Conservation (phyloP, 2,113 vertebrate genomes). For the Fulmarus glacialis region DNA sequence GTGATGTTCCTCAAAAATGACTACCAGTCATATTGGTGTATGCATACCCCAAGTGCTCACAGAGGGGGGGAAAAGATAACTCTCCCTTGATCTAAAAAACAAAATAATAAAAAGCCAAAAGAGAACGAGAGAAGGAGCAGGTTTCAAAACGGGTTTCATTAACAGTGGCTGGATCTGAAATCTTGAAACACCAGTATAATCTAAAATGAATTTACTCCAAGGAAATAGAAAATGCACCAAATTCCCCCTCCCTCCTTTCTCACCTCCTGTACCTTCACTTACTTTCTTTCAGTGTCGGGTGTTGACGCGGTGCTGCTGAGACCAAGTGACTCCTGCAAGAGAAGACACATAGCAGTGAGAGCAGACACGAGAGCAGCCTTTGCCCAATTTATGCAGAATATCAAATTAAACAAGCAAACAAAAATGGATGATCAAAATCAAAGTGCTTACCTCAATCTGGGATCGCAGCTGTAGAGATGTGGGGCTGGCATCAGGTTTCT, state of each 20-base stretch:
- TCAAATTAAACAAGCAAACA: conserved; percentile 26
- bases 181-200: neutral
- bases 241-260: neutral
- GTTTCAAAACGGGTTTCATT: neutral
- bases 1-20: neutral
- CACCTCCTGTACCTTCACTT: conserved; percentile 66
- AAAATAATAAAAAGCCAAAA: neutral
- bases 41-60: neutral
- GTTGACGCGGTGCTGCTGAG: conserved; percentile 90
- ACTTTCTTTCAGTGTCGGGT: conserved; percentile 95
- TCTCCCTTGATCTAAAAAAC: neutral
- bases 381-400: conserved; percentile 1
- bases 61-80: neutral
- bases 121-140: neutral
- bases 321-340: conserved; percentile 89
- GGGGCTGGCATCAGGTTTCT: conserved; percentile 87
- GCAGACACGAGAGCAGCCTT: neutral
- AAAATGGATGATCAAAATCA: conserved; percentile 40
- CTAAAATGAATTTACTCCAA: neutral
- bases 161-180: neutral
- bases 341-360: conserved; percentile 45
- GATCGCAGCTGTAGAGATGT: conserved; percentile 89
- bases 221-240: neutral
- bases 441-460: conserved; percentile 88
- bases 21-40: neutral